Evolutionary conservation across 2,113 vertebrate genomes (phyloP), one percentile per base, ranked within the genome.

Genomic region (Calypte anna): DNA sequence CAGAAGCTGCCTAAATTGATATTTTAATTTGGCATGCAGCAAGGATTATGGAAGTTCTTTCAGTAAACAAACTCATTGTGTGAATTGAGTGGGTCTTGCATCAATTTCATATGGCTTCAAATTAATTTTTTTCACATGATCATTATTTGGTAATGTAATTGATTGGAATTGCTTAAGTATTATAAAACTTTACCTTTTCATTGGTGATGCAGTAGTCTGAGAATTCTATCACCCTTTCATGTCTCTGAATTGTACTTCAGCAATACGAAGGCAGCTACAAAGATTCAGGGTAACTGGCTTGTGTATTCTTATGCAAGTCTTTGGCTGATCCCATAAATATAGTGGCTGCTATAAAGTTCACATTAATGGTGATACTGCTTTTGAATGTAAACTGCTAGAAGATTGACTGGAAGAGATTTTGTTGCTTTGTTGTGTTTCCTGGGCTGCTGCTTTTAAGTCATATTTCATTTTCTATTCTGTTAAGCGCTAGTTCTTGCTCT

Each of bases 41-140:
- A 90, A 92, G 51, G 33, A 25, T 90, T n/a, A 4, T 55, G 80
- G 67, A 28, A 74, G 44, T 24, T 69, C n/a, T 78, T 82, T 83
- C 19, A 61, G 11, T 66, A 82, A 82, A n/a, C 5, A 68, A 78
- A 68, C 12, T 8, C 9, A 28, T 27, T 79, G 10, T 69, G 36
- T 61, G 7, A 43, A n/a, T 92, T 73, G 43, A 62, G 15, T 53
- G 36, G 8, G 21, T 94, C 66, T 84, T n/a, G 6, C 27, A 57
- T 91, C 51, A 87, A 73, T 68, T 92, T 96, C 87, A 87, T 96
- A 94, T 48, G 91, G 93, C 93, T 92, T 96, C 86, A 94, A 91
- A 80, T 76, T n/a, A 17, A 64, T 2, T 79, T 48, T 88, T 46
- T 76, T 19, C 25, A 23, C 24, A 46, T 91, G 86, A 73, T 73